Evolutionary conservation across 1,140 invertebrate genomes (phyloP), one percentile per base, ranked within the genome.

Genomic region (Phymorhynchus buccinoides): DNA sequence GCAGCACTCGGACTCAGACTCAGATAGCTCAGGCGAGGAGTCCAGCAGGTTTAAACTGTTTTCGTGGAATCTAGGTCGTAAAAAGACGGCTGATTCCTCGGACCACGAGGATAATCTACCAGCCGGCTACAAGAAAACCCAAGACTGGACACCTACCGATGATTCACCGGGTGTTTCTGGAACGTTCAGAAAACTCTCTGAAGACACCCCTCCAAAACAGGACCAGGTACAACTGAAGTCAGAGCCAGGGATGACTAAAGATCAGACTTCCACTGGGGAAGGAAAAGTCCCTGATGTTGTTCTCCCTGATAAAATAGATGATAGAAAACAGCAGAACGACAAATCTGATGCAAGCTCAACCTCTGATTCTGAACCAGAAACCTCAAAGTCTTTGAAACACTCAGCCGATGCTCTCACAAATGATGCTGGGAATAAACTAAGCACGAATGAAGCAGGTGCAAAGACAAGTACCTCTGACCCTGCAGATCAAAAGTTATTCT

Each of bases 141-240:
- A 42, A 12, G 77, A 79, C 18, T 79, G 77, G 77, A 32, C 77
- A 35, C 77, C 41, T 30, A n/a, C 6, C 1, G 77, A 35, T 12
- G 41, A 79, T 18, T 27, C 77, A 16, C 14, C 22, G 9, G 77
- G 44, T 7, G 42, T 48, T 22, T 48, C 44, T 52, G 77, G 77
- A 79, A 79, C 77, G 2, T 79, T 52, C 77, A 79, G 32, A 35
- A 79, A 79, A 32, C 48, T 52, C 16, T 52, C 77, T 41, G 77
- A 79, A 12, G 35, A 39, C 73, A 37, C 18, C 1, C 35, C 73
- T 41, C 73, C 16, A 39, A 75, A 1, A 1, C 73, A 75, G 56
- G 56, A 62, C 56, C 56, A 62, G 56, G 22, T 27, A 14, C 56
- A 62, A 6, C 4, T 4, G 56, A 62, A 62, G 12, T 27, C 56